Evolutionary conservation across 2,113 vertebrate species (phyloP).

Genomic region (Connochaetes taurinus): DNA sequence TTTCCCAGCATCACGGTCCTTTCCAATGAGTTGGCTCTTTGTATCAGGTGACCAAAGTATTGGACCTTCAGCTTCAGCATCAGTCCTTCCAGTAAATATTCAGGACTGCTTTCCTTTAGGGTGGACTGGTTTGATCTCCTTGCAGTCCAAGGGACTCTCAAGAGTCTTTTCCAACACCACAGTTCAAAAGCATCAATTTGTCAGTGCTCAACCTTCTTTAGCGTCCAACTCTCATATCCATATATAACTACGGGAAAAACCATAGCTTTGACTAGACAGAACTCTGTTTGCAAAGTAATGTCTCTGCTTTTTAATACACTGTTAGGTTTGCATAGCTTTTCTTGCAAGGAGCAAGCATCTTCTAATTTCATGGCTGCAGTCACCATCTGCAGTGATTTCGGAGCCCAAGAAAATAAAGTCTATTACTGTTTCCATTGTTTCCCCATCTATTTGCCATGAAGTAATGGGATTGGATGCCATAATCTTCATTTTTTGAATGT

Average conservation of each 20-base stretch:
- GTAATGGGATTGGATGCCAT: rapidly evolving
- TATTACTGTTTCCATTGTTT: not conserved
- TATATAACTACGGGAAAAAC: not conserved
- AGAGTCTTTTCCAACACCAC: not conserved
- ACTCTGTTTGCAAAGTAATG: not conserved
- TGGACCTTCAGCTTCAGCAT: not conserved
- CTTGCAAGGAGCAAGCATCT: not conserved
- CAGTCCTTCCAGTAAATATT: not conserved
- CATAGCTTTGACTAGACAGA: not conserved
- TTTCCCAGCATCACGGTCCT: not conserved
- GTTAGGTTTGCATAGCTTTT: not conserved
- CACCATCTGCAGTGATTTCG: not conserved
- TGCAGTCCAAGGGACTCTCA: not conserved
- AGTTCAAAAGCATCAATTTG: not conserved
- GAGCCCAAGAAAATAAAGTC: not conserved
- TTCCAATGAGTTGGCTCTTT: not conserved
- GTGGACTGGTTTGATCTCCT: not conserved
- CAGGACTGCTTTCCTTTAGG: not conserved
- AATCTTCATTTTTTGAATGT: not conserved
- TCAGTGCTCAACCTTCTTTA: not conserved
- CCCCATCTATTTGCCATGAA: not conserved
- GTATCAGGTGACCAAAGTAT: not conserved
- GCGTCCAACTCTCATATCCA: not conserved
- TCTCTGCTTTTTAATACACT: not conserved
- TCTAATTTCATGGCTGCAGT: not conserved